Evolutionary conservation across 2,888 invertebrate species (phyloP).

Genomic region (Pyrrhosoma nymphula): DNA sequence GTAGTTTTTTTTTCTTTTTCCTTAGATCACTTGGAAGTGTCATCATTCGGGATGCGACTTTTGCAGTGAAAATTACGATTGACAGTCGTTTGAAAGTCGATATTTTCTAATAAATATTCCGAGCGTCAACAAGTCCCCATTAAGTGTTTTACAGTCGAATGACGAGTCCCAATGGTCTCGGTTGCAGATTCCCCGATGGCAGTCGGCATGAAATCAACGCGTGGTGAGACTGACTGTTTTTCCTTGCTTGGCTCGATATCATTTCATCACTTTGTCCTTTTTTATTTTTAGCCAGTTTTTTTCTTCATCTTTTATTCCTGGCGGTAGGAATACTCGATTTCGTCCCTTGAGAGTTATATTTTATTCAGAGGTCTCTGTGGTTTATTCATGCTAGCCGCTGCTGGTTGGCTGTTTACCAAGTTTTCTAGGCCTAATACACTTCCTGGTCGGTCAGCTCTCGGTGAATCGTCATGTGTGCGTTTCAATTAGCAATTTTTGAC

Average conservation of each 20-base stretch:
- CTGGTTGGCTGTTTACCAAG: constrained; percentile 15
- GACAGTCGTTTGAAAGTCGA: neutral
- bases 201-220: neutral
- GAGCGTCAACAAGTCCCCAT: neutral
- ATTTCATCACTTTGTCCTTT: neutral
- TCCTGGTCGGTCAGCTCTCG: neutral
- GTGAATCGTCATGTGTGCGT: neutral
- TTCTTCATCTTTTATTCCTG: constrained; percentile 10
- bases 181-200: neutral
- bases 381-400: constrained; percentile 21
- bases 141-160: neutral
- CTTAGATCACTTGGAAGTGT: neutral
- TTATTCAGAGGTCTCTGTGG: constrained; percentile 12
- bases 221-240: neutral
- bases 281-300: neutral
- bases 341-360: constrained; percentile 6
- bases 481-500: constrained; percentile 10
- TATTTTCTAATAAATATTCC: neutral
- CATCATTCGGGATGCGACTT: too few relatives aligned
- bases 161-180: neutral
- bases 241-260: neutral
- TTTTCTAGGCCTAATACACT: neutral
- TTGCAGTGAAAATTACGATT: neutral
- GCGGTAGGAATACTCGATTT: neutral
- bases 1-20: too few relatives aligned